Evolutionary conservation across 2,797 vertebrate species (phyloP).

Genomic region (Spondyliosoma cantharus): DNA sequence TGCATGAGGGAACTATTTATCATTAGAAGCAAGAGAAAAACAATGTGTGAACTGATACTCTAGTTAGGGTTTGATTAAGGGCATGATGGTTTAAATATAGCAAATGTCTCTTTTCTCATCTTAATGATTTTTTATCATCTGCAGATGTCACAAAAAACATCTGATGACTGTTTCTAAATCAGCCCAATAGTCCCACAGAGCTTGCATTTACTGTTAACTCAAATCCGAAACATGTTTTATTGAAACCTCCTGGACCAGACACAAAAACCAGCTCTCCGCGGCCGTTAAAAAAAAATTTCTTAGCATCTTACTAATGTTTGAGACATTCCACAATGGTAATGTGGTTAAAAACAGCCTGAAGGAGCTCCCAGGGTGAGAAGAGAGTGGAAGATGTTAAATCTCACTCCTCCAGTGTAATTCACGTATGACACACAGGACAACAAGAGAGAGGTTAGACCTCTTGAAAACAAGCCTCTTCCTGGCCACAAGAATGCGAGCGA

Average conservation of each 20-base stretch:
- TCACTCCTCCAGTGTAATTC: constrained; percentile 54
- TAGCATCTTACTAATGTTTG: constrained; percentile 52
- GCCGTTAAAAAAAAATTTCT: constrained; percentile 46
- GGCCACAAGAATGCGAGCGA: constrained; percentile 71
- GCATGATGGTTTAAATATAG: background rate
- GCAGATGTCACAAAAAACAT: constrained; percentile 40
- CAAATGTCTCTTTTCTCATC: background rate
- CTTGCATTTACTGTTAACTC: constrained; percentile 31
- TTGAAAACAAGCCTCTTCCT: constrained; percentile 64
- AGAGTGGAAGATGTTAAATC: constrained; percentile 58
- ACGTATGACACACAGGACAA: constrained; percentile 58
- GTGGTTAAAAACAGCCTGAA: constrained; percentile 59
- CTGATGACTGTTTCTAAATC: constrained; percentile 41
- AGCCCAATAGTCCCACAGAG: constrained; percentile 21
- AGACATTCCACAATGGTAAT: constrained; percentile 51
- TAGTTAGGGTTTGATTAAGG: background rate
- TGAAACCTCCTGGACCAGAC: constrained; percentile 44
- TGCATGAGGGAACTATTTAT: background rate
- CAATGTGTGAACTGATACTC: background rate
- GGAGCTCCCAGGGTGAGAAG: constrained; percentile 58
- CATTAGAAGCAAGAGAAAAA: background rate
- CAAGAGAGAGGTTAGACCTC: constrained; percentile 63
- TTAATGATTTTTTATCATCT: background rate
- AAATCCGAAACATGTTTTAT: constrained; percentile 63
- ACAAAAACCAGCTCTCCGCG: constrained; percentile 37